phyloP scores from a whole-genome alignment of 1,140 invertebrate species.

The Zaprionus capensis region DNA sequence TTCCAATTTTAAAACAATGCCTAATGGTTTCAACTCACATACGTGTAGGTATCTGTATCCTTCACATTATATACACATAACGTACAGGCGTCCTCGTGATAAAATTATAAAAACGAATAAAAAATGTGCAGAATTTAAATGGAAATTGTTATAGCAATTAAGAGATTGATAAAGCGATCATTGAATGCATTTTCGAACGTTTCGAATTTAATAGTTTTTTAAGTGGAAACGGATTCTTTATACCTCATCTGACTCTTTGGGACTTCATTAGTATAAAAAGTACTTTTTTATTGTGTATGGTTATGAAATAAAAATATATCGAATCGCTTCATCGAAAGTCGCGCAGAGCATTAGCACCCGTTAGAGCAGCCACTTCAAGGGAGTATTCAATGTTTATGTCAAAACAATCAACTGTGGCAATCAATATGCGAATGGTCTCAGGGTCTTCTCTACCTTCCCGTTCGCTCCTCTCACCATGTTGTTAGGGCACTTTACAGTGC shows the following conservation, averaged over 20 bases:
- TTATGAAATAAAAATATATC: background rate
- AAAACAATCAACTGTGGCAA: constrained; percentile 45
- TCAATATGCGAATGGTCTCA: constrained; percentile 43
- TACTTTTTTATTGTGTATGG: background rate
- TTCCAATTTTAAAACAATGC: background rate
- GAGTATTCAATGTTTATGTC: constrained; percentile 40
- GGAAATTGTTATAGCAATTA: background rate
- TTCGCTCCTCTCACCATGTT: background rate
- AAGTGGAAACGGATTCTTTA: background rate
- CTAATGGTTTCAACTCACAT: background rate
- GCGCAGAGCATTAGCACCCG: background rate
- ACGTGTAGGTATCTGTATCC: too few species aligned
- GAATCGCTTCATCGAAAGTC: background rate
- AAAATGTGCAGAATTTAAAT: background rate
- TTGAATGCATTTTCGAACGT: background rate
- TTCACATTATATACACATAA: background rate
- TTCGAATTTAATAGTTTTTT: background rate
- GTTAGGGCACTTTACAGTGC: constrained; percentile 40
- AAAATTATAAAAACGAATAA: background rate
- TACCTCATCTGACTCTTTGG: background rate
- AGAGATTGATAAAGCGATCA: background rate
- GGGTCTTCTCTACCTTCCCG: background rate
- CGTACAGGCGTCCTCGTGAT: background rate
- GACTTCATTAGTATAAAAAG: background rate
- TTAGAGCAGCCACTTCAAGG: background rate